A percentile compares a stretch with the other conserved stretches of the same genome.
phyloP scores from a whole-genome alignment of 1,140 invertebrate genomes.

The Acyrthosiphon pisum region DNA sequence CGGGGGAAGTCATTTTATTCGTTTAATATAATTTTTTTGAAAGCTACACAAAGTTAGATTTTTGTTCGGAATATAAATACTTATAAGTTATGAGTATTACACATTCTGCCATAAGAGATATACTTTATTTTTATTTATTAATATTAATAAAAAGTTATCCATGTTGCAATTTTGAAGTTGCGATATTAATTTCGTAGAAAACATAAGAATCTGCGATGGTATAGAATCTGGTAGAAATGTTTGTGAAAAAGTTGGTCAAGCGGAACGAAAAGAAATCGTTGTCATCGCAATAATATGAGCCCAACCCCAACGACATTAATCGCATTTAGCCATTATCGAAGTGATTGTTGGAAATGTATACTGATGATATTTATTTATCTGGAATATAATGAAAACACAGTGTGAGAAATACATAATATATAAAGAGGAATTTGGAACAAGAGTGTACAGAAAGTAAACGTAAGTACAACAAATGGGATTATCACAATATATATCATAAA shows the following conservation, averaged over 20 bases:
- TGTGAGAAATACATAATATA: neutral
- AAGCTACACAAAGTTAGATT: neutral
- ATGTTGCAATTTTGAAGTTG: neutral
- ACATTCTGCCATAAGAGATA: neutral
- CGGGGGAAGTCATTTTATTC: neutral
- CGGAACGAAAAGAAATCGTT: neutral
- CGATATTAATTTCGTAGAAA: neutral
- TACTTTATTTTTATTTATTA: no score
- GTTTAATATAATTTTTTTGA: neutral
- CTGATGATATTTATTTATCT: neutral
- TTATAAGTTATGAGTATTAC: neutral
- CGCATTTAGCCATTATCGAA: neutral
- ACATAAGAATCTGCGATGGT: neutral
- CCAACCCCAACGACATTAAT: neutral
- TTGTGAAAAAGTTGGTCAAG: neutral
- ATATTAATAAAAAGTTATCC: neutral
- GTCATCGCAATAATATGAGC: neutral
- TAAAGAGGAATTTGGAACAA: neutral
- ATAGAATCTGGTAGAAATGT: neutral
- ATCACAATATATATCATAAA: neutral
- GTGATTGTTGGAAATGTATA: neutral
- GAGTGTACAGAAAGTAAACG: neutral
- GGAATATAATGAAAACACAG: neutral
- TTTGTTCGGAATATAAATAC: neutral
- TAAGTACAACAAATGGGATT: neutral